These are phyloP conservation scores for Ips typographus DNA, from an alignment of 1,140 invertebrate species.

Conservation along the genomic window DNA sequence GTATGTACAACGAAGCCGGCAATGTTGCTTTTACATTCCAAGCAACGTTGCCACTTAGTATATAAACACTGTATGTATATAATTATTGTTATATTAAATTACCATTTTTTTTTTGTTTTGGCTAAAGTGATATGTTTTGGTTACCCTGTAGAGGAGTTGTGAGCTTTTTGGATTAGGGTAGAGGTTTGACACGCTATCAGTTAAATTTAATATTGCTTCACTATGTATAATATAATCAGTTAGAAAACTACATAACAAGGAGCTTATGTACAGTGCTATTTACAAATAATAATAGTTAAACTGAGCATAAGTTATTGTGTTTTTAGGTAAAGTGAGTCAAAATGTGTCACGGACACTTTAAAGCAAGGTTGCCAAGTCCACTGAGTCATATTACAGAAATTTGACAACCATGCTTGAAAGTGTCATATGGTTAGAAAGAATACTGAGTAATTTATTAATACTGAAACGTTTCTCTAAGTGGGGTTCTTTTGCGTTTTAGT, in stretches of 20 bases:
- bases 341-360: too few species aligned
- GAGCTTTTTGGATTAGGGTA: constrained; percentile 24
- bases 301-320: too few species aligned
- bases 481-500: neutral
- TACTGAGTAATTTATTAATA: constrained; percentile 44
- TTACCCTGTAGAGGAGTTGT: constrained; percentile 36
- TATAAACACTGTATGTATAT: too few species aligned
- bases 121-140: constrained; percentile 33
- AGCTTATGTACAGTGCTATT: too few species aligned
- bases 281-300: too few species aligned
- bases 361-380: too few species aligned
- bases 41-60: too few species aligned
- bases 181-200: constrained; percentile 8
- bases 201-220: constrained; percentile 31
- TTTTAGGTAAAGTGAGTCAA: too few species aligned
- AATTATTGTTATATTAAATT: too few species aligned
- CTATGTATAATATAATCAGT: neutral
- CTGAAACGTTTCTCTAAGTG: neutral
- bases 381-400: neutral
- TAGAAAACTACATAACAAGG: constrained; percentile 30
- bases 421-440: constrained; percentile 6
- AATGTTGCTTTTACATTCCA: too few species aligned
- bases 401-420: neutral
- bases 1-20: too few species aligned
- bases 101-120: neutral